phyloP scores from a whole-genome alignment of 2,113 vertebrate genomes.

The Corythoichthys intestinalis region DNA sequence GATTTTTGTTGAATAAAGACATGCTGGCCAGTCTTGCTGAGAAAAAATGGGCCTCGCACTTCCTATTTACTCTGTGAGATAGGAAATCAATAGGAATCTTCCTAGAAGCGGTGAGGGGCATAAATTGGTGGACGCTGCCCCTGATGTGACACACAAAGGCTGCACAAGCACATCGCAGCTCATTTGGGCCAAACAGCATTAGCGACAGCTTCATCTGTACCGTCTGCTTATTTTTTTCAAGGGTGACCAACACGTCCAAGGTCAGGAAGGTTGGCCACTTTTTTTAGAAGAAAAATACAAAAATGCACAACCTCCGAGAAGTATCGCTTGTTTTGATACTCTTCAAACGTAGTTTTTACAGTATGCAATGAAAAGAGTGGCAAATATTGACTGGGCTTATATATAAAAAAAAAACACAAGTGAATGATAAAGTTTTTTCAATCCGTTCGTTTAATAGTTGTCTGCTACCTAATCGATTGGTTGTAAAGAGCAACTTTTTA shows the following conservation, averaged over 20 bases:
- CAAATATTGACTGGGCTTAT: neutral
- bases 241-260: neutral
- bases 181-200: neutral
- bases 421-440: neutral
- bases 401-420: neutral
- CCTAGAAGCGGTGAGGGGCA: neutral
- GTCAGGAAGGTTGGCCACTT: neutral
- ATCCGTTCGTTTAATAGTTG: neutral
- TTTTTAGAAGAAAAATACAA: neutral
- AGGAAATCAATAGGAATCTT: constrained; percentile 8
- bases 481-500: neutral
- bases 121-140: neutral
- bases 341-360: neutral
- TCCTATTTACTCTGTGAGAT: constrained; percentile 2
- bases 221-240: neutral
- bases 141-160: neutral
- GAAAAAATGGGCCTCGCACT: neutral
- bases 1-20: neutral
- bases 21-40: neutral
- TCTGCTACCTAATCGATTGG: neutral
- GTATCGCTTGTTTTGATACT: neutral
- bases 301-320: neutral
- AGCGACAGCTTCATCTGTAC: neutral
- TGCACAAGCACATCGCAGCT: neutral
- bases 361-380: neutral